A percentile compares a stretch with the other conserved stretches of the same genome.
Evolutionary conservation across 2,113 vertebrate species (phyloP).

Genomic region (Acrocephalus kingi): DNA sequence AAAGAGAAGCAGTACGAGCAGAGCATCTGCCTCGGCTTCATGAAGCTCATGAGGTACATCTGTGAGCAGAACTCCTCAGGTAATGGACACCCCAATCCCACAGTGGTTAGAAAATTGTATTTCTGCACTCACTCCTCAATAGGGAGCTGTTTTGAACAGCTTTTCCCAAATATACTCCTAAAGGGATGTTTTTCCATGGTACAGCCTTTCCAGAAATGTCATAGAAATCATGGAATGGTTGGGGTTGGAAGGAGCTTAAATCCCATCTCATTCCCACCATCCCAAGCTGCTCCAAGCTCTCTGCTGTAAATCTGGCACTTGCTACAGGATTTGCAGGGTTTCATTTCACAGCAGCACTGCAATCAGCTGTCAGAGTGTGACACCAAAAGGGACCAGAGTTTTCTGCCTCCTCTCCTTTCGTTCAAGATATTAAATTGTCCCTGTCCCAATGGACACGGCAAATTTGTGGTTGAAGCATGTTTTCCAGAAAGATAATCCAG

Average conservation of each 20-base stretch:
- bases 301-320: neutral
- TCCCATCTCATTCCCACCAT: neutral
- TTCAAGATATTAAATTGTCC: neutral
- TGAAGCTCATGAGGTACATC: constrained; percentile 92
- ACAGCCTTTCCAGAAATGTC: neutral
- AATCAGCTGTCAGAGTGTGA: neutral
- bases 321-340: neutral
- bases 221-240: rapidly evolving
- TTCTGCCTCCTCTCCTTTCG: neutral
- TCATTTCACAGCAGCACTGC: neutral
- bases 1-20: constrained; percentile 86
- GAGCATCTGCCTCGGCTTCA: constrained; percentile 90
- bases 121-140: neutral
- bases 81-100: constrained; percentile 1
- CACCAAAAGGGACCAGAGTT: neutral
- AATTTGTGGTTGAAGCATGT: neutral
- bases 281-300: neutral
- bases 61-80: constrained; percentile 87
- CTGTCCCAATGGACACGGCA: rapidly evolving
- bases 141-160: neutral
- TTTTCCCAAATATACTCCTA: neutral
- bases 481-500: neutral
- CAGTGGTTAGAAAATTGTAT: rapidly evolving
- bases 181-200: rapidly evolving
- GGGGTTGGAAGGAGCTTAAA: neutral